Conservation (phyloP, 2,888 invertebrate genomes). For the Hyalella azteca region DNA sequence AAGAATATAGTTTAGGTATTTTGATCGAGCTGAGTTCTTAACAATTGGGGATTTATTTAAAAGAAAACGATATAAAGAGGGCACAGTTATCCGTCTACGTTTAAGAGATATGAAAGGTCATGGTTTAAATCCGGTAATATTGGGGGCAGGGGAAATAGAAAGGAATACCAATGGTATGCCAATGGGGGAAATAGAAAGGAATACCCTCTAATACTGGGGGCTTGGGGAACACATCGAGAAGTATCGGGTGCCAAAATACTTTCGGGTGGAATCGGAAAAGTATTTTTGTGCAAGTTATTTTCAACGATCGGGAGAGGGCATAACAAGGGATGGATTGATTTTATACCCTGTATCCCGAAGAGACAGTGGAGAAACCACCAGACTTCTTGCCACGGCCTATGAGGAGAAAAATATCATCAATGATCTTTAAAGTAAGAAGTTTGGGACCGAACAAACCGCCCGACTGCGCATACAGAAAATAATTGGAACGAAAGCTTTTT, state of each 20-base stretch:
- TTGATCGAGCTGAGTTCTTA: too few species aligned
- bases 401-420: slow-evolving; percentile 38
- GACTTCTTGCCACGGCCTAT: slow-evolving; percentile 77
- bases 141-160: neutral
- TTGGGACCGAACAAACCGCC: too few species aligned
- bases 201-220: too few species aligned
- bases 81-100: too few species aligned
- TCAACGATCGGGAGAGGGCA: neutral
- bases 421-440: neutral
- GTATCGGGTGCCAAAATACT: neutral
- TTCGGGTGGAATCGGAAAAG: neutral
- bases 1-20: neutral
- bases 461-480: neutral
- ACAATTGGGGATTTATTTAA: too few species aligned
- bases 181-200: neutral
- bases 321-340: neutral
- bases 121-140: neutral
- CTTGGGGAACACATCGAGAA: slow-evolving; percentile 16
- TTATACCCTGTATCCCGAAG: slow-evolving; percentile 90
- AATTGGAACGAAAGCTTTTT: too few species aligned
- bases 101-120: too few species aligned
- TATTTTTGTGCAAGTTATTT: slow-evolving; percentile 8
- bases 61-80: too few species aligned
- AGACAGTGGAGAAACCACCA: slow-evolving; percentile 98
- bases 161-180: too few species aligned